Evolutionary conservation across 2,113 vertebrate genomes (phyloP), one percentile per base, ranked within the genome.

Genomic region (Mobula birostris): DNA sequence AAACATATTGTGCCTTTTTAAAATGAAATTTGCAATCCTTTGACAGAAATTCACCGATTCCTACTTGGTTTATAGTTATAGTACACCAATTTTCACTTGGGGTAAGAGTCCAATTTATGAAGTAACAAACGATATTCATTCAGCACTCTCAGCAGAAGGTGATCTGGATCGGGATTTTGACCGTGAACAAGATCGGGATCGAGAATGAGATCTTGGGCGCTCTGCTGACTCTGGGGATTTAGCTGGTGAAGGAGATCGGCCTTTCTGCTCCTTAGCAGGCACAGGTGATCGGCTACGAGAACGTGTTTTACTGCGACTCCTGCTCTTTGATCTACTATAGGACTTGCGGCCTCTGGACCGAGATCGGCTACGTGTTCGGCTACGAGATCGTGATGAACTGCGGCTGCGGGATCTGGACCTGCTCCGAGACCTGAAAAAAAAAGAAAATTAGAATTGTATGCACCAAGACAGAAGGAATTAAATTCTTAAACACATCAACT

Each of bases 401-500:
- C 98, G 97, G 96, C 97, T 99, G 56, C 97, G 96, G 0, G 98
- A 99, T 48, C 98, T 97, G 0, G 98, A 99, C 87, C 98, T 96
- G 96, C 98, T 98, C 95, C 98, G 97, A 61, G 98, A 99, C 97
- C 98, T 98, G 94, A 97, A 95, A 12, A 14, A 94, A 21, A 74
- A 74, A 74, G 68, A 83, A 94, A 87, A 15, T 27, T 29, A 58
- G 83, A 87, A 56, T 56, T n/a, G 70, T 77, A 77, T 77, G 19
- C 29, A 77, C 1, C 32, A n/a, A 15, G 29, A 32, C 8, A 63
- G 12, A 0, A 91, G 8, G 63, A 48, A 48, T 70, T 91, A 11
- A 93, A 27, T 76, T 68, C 9, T 87, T n/a, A 12, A 79, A 19
- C 12, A 32, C 29, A 29, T 66, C 63, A 66, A 14, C 5, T 66